These are phyloP conservation scores for Andricus curvator DNA, from an alignment of 2,888 invertebrate species.

Conservation along the genomic window DNA sequence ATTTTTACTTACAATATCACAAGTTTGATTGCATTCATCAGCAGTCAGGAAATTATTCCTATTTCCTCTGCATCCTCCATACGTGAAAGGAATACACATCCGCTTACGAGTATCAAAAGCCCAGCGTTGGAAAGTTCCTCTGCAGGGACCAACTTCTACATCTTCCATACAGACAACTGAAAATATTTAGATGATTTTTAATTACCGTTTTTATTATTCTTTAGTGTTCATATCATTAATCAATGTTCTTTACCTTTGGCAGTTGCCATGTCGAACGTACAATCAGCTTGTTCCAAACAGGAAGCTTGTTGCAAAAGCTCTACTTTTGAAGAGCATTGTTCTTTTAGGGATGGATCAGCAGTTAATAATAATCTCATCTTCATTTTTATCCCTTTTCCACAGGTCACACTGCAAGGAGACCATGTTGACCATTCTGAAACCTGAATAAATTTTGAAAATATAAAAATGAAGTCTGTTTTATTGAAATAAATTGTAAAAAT, in stretches of 20 bases:
- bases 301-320: constrained; percentile 88
- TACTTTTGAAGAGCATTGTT: constrained; percentile 84
- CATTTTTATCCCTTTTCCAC: constrained; percentile 88
- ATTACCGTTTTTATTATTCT: not conserved
- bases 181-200: not conserved
- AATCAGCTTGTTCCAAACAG: constrained; percentile 85
- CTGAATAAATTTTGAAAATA: constrained; percentile 66
- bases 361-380: constrained; percentile 86
- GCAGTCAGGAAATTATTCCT: constrained; percentile 93
- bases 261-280: constrained; percentile 85
- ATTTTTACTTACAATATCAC: constrained; percentile 80
- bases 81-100: constrained; percentile 92
- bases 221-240: constrained; percentile 21
- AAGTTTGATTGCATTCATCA: constrained; percentile 87
- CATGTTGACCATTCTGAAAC: constrained; percentile 95
- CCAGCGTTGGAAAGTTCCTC: constrained; percentile 93
- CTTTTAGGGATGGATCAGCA: constrained; percentile 83
- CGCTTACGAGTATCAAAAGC: constrained; percentile 87
- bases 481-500: too few species aligned
- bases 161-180: constrained; percentile 91
- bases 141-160: constrained; percentile 91
- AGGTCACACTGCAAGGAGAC: constrained; percentile 94
- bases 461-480: not conserved
- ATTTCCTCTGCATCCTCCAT: constrained; percentile 94
- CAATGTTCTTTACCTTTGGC: constrained; percentile 84